Evolutionary conservation across 2,797 vertebrate genomes (phyloP), one percentile per base, ranked within the genome.

Genomic region (Tachyglossus aculeatus): DNA sequence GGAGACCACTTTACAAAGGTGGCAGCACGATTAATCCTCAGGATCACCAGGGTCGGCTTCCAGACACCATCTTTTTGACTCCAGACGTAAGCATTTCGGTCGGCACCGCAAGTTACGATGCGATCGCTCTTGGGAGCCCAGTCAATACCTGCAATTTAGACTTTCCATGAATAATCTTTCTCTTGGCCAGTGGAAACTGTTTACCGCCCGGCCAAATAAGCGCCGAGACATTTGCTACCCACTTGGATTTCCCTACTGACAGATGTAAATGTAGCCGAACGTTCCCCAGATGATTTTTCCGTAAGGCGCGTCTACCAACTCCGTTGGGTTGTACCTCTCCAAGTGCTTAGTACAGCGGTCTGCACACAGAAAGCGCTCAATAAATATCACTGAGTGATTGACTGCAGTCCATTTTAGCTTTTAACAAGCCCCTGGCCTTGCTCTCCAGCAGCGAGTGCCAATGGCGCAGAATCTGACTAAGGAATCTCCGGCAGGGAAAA

Each of bases 1-100:
- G 97, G 97, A 37, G 98, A 99, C 98, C 97, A 99, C 84, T 98
- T 99, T 65, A 99, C 97, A 22, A 98, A 99, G 39, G 97, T 99
- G 80, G 98, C 98, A 0, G 98, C 98, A 0, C 97, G 94, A 82
- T 99, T 99, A 89, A 99, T 99, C 86, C 98, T 94, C 86, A 99
- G 94, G 81, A 99, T 99, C 81, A 99, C 98, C 43, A 99, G 91
- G 2, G 98, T 99, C 40, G 98, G 98, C 81, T 99, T 99, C 98
- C 98, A 99, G 38, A 97, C 89, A 0, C 96, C 97, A 1, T 99
- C 97, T 70, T 98, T 99, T 92, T 97, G 97, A 84, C 96, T 98
- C 98, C 98, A 99, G 83, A 99, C 98, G 0, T 99, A 99, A 68
- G 98, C 98, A 2, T 99, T 99, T 19, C 98, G 96, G 89, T 99